Conservation (phyloP, 2,888 invertebrate species). For the Folsomia candida region DNA sequence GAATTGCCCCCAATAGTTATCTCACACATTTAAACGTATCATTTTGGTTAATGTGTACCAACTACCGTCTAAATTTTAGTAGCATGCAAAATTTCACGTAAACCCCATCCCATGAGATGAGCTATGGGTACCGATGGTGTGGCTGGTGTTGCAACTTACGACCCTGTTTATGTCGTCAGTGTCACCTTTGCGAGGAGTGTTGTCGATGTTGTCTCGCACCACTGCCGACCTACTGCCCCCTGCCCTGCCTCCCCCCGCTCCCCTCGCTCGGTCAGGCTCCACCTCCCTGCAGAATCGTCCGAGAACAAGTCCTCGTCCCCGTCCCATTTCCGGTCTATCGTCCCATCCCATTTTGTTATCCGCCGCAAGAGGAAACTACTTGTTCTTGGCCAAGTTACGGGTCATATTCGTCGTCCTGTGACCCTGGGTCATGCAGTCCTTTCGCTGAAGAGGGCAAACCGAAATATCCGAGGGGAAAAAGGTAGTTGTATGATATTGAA, state of each 20-base stretch:
- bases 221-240: constrained; percentile 15
- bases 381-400: background rate
- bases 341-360: background rate
- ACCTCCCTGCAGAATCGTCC: constrained; percentile 27
- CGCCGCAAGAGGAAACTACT: background rate
- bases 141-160: constrained; percentile 32
- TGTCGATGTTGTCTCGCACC: constrained; percentile 29
- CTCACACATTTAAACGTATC: too few relatives aligned
- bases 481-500: too few relatives aligned
- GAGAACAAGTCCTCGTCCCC: constrained; percentile 27
- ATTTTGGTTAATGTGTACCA: too few relatives aligned
- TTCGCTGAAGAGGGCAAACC: background rate
- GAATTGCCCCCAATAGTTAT: too few relatives aligned
- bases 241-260: constrained; percentile 19
- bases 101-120: background rate
- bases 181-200: constrained; percentile 26
- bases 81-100: background rate
- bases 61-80: too few relatives aligned
- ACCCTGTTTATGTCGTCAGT: constrained; percentile 21
- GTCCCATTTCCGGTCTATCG: constrained; percentile 20
- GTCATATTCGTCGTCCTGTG: background rate
- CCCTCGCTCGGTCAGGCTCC: constrained; percentile 28
- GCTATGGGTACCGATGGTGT: constrained; percentile 22
- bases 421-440: too few relatives aligned
- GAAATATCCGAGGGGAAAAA: too few relatives aligned